Evolutionary conservation across 2,797 vertebrate species (phyloP).

Genomic region (Lepilemur ruficaudatus): DNA sequence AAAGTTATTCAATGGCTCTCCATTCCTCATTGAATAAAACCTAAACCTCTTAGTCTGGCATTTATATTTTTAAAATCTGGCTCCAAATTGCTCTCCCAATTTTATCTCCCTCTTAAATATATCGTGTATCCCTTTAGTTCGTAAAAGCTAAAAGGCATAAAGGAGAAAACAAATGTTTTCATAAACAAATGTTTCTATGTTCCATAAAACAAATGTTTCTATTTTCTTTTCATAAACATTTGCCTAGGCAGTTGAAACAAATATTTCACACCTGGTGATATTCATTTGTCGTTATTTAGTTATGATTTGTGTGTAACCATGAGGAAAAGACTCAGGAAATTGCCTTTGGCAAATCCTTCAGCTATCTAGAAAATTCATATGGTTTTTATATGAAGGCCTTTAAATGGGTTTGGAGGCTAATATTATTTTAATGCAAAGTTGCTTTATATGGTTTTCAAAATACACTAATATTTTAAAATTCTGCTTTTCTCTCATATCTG

Average conservation of each 20-base stretch:
- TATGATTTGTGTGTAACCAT: background rate
- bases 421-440: background rate
- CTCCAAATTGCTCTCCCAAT: background rate
- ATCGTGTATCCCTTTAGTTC: background rate
- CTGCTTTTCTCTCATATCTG: background rate
- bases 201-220: background rate
- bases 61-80: slow-evolving; percentile 14
- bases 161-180: background rate
- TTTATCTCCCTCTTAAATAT: background rate
- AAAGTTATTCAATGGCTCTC: background rate
- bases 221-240: slow-evolving; percentile 4
- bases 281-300: background rate
- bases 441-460: background rate
- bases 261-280: background rate
- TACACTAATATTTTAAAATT: background rate
- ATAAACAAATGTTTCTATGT: background rate
- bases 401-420: background rate
- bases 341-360: background rate
- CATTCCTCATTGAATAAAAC: background rate
- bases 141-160: background rate
- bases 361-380: slow-evolving; percentile 22
- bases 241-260: background rate
- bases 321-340: slow-evolving; percentile 20
- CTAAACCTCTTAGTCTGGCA: background rate
- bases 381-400: background rate